Evolutionary conservation across 2,888 invertebrate genomes (phyloP), one percentile per base, ranked within the genome.

Genomic region (Eilema depressum): DNA sequence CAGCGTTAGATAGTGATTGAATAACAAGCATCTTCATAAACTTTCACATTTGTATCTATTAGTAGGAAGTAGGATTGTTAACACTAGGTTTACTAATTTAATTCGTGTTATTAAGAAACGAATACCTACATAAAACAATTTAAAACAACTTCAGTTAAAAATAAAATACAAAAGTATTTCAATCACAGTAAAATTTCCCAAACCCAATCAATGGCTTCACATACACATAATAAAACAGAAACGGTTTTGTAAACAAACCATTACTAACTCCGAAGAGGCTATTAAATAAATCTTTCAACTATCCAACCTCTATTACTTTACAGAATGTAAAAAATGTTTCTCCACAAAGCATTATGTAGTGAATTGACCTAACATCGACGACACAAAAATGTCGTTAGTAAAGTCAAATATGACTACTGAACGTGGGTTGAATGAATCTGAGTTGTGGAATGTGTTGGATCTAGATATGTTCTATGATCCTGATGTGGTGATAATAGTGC

Each of bases 401-500:
- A 76, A 74, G 56, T 73, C 72, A 37, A 83, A 82, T 66, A 53
- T 75, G 2, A 80, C 70, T 61, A 71, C 73, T 8, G 83, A 74
- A 64, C 74, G 64, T 69, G 73, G 76, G 12, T 87, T 86, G 87
- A 92, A 92, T 68, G 90, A 85, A 30, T 79, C 86, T 11, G 90
- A 87, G 12, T 60, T 74, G 53, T 87, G 88, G 88, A 88, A 82
- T 28, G 77, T 84, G 0, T 74, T 91, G 74, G 93, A 93, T 71
- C 69, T 95, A 81, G 93, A 90, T 25, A 90, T 94, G 77, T 95
- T 95, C 82, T 92, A 93, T 77, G 85, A 87, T 11, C 93, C 95
- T 0, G 95, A 95, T 64, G 88, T 92, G 72, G 88, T 96, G 59
- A 95, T 97, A 69, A 97, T 97, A 78, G 94, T 93, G 66, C 89